phyloP scores from a whole-genome alignment of 2,113 vertebrate genomes.

The Donacobius atricapilla region DNA sequence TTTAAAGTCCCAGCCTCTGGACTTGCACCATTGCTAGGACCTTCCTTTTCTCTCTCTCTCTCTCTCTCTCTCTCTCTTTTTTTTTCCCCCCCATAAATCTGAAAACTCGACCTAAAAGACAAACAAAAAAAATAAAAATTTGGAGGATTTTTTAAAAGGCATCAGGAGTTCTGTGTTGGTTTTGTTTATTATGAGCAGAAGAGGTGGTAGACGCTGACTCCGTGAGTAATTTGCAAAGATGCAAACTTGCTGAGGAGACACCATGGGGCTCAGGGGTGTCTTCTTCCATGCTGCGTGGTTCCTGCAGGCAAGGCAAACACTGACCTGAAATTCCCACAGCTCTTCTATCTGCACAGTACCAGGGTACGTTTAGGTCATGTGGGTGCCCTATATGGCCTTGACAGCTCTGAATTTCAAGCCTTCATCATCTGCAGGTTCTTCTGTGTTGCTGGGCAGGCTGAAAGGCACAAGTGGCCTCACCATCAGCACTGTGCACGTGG shows the following conservation, averaged over 20 bases:
- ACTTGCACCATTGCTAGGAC: not conserved
- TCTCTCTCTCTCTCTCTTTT: not conserved
- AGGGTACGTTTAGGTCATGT: not conserved
- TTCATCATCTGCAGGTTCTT: not conserved
- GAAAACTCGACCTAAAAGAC: not conserved
- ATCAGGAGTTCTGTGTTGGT: not conserved
- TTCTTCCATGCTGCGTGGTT: not conserved
- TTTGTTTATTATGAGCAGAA: not conserved
- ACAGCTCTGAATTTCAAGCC: not conserved
- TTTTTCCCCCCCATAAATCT: not conserved
- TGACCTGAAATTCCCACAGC: not conserved
- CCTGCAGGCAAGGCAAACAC: not conserved
- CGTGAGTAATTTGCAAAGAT: not conserved
- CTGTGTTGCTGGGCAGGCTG: not conserved
- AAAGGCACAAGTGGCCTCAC: not conserved
- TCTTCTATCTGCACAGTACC: not conserved
- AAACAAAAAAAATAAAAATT: not conserved
- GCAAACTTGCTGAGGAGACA: not conserved
- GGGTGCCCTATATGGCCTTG: not conserved
- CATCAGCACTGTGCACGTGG: not conserved
- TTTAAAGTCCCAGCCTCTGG: conserved; percentile 41
- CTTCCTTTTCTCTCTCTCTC: not conserved
- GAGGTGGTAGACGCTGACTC: not conserved
- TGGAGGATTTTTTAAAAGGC: rapidly evolving
- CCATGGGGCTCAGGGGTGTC: not conserved